Evolutionary conservation across 2,113 vertebrate genomes (phyloP).

Genomic region (Fukomys damarensis): DNA sequence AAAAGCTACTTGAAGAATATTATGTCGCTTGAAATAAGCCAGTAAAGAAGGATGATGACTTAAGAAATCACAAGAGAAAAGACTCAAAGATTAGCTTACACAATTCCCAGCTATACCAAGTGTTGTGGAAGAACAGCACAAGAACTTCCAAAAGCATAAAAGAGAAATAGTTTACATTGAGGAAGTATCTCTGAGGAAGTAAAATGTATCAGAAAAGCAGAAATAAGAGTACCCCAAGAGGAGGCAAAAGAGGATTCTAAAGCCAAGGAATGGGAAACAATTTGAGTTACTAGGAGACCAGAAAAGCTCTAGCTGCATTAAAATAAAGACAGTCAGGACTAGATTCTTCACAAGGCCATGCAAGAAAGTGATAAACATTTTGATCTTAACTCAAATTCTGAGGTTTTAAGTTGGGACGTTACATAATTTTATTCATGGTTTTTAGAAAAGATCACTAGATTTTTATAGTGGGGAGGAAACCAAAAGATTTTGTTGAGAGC

Average conservation of each 20-base stretch:
- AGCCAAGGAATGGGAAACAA: slow-evolving; percentile 10
- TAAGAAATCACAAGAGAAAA: neutral
- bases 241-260: neutral
- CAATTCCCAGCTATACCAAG: neutral
- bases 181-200: neutral
- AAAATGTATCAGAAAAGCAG: slow-evolving; percentile 18
- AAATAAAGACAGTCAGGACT: neutral
- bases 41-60: neutral
- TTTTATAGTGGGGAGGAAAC: neutral
- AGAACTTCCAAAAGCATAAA: slow-evolving; percentile 8
- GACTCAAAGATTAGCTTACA: neutral
- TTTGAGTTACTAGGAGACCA: neutral
- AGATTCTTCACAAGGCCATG: neutral
- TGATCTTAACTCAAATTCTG: slow-evolving; percentile 11
- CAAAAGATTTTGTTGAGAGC: neutral
- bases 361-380: neutral
- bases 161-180: neutral
- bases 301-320: neutral
- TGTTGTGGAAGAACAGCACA: neutral
- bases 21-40: neutral
- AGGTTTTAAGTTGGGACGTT: slow-evolving; percentile 2
- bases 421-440: neutral
- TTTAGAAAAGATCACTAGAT: slow-evolving; percentile 7
- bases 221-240: neutral
- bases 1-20: neutral